Percentiles rank a stretch among this genome's conserved stretches.
Evolutionary conservation across 1,140 invertebrate genomes (phyloP).

Genomic region (Tetranychus cinnabarinus): DNA sequence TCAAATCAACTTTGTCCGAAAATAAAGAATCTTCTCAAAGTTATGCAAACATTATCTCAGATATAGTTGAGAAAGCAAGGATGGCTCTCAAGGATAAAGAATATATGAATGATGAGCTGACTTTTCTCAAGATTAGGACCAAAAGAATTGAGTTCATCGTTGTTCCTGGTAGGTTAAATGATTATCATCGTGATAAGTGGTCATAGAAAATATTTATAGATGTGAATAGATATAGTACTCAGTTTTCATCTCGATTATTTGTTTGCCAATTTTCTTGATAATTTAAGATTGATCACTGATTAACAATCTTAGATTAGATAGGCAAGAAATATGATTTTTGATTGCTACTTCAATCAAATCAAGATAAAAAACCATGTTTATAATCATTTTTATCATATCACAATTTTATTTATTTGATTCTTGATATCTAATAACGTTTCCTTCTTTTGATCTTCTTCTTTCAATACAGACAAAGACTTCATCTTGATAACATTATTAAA

Average conservation of each 20-base stretch:
- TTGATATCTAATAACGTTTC: neutral
- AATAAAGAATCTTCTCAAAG: neutral
- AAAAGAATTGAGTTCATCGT: constrained; percentile 11
- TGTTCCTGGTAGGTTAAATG: constrained; percentile 6
- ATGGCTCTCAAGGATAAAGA: constrained; percentile 7
- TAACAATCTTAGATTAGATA: neutral
- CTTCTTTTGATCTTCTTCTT: neutral
- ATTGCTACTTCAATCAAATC: too few relatives aligned
- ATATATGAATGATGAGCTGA: constrained; percentile 10
- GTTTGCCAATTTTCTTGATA: neutral
- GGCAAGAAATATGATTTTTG: too few relatives aligned
- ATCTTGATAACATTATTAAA: constrained; percentile 10
- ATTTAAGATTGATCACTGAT: neutral
- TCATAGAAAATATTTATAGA: too few relatives aligned
- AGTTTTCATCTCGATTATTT: too few relatives aligned
- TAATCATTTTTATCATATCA: too few relatives aligned
- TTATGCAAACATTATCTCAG: constrained; percentile 4
- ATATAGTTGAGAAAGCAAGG: constrained; percentile 8
- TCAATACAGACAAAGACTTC: constrained; percentile 9
- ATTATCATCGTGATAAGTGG: neutral
- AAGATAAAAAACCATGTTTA: too few relatives aligned
- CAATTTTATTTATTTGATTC: neutral
- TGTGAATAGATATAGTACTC: too few relatives aligned
- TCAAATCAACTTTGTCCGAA: constrained; percentile 5
- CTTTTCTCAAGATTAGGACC: constrained; percentile 9